Conservation (phyloP, 2,888 invertebrate genomes). For the Drosophila neotestacea region DNA sequence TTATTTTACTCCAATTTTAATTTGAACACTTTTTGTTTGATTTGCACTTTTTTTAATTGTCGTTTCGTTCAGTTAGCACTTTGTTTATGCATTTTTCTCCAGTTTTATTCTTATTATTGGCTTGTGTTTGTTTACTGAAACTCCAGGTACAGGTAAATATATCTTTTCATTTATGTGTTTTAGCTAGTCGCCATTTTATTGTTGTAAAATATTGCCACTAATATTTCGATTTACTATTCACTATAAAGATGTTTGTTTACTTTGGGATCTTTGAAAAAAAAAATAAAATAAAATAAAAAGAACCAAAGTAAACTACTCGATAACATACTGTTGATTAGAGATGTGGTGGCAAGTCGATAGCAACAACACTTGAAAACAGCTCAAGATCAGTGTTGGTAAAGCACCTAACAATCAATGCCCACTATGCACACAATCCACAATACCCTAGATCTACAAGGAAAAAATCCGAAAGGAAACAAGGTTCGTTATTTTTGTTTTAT, state of each 20-base stretch:
- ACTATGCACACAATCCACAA: not conserved
- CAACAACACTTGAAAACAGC: not conserved
- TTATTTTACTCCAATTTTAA: conserved; percentile 58
- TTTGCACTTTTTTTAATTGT: conserved; percentile 1
- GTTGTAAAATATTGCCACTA: not conserved
- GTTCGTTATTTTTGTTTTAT: conserved; percentile 44
- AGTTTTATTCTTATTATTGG: not conserved
- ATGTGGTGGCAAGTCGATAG: conserved; percentile 32
- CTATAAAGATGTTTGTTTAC: conserved; percentile 36
- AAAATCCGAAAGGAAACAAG: not conserved
- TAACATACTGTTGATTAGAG: not conserved
- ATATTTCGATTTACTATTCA: conserved; percentile 3
- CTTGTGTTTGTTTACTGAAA: conserved; percentile 28
- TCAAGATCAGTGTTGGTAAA: conserved; percentile 23
- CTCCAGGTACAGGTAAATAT: conserved; percentile 40
- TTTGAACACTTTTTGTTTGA: conserved; percentile 32
- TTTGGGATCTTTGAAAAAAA: conserved; percentile 21
- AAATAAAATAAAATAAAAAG: conserved; percentile 31
- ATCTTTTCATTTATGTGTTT: conserved; percentile 32
- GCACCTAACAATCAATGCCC: not conserved
- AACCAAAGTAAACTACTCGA: conserved; percentile 25
- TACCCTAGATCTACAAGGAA: not conserved
- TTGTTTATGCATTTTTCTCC: conserved; percentile 21
- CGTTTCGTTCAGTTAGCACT: conserved; percentile 21
- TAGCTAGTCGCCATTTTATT: conserved; percentile 4